phyloP scores from a whole-genome alignment of 2,113 vertebrate genomes.

The Neotoma lepida region DNA sequence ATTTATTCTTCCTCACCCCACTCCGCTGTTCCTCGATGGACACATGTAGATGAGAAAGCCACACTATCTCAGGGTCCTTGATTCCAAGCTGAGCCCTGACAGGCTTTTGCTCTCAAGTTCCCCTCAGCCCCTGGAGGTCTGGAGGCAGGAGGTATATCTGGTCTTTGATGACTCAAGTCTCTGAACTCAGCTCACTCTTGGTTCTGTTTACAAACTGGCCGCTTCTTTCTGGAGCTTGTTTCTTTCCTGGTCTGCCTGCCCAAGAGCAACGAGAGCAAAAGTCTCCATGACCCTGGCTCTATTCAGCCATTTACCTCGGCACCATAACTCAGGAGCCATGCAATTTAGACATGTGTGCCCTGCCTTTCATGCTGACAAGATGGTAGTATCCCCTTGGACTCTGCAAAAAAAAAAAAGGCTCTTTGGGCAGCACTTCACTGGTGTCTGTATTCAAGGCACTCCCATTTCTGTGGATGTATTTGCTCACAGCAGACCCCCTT shows the following conservation, averaged over 20 bases:
- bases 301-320: not conserved
- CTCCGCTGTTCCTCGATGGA: not conserved
- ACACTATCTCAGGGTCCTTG: not conserved
- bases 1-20: not conserved
- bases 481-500: not conserved
- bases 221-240: not conserved
- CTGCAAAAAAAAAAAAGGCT: not conserved
- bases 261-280: not conserved
- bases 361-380: not conserved
- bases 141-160: not conserved
- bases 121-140: not conserved
- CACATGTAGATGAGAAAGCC: not conserved
- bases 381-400: not conserved
- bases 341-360: not conserved
- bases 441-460: no score
- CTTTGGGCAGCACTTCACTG: not conserved
- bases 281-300: not conserved
- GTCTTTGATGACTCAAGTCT: not conserved
- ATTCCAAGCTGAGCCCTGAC: not conserved
- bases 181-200: not conserved
- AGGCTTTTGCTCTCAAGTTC: no score
- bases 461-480: not conserved
- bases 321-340: not conserved
- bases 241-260: not conserved
- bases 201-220: not conserved